Conservation (phyloP, 2,888 invertebrate species). For the Catocala sponsa region DNA sequence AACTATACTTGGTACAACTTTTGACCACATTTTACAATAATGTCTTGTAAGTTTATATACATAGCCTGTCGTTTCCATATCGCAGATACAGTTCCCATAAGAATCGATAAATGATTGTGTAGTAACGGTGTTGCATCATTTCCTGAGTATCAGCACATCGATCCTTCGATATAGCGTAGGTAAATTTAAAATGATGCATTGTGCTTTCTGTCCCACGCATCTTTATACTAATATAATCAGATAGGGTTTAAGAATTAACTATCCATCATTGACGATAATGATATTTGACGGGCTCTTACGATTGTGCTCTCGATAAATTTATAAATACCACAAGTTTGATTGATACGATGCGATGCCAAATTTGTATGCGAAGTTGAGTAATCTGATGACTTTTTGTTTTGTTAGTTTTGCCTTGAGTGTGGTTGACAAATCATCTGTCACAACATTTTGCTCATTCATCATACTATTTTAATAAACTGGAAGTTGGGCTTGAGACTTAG, state of each 20-base stretch:
- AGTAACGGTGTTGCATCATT: conserved; percentile 53
- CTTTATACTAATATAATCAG: conserved; percentile 78
- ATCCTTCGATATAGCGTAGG: conserved; percentile 54
- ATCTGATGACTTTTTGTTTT: conserved; percentile 27
- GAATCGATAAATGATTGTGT: conserved; percentile 38
- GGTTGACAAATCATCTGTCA: conserved; percentile 17
- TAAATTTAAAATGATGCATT: conserved; percentile 79
- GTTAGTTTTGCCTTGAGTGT: conserved; percentile 5
- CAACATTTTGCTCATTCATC: conserved; percentile 4
- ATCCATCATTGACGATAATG: conserved; percentile 86
- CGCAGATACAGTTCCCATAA: conserved; percentile 17
- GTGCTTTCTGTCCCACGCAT: conserved; percentile 82
- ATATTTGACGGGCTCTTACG: conserved; percentile 81
- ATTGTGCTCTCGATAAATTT: conserved; percentile 73
- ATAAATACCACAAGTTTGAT: conserved; percentile 63
- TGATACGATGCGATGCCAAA: conserved; percentile 50
- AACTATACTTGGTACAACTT: too few species aligned
- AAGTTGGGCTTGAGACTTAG: background rate
- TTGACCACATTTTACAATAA: too few species aligned
- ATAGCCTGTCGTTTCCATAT: background rate
- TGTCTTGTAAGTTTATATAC: background rate
- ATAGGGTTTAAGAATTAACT: conserved; percentile 77
- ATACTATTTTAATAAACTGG: conserved; percentile 4
- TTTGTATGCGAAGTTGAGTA: conserved; percentile 48
- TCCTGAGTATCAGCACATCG: conserved; percentile 45